These are phyloP conservation scores for Alca torda DNA, from an alignment of 2,797 vertebrate genomes.

Conservation along the genomic window DNA sequence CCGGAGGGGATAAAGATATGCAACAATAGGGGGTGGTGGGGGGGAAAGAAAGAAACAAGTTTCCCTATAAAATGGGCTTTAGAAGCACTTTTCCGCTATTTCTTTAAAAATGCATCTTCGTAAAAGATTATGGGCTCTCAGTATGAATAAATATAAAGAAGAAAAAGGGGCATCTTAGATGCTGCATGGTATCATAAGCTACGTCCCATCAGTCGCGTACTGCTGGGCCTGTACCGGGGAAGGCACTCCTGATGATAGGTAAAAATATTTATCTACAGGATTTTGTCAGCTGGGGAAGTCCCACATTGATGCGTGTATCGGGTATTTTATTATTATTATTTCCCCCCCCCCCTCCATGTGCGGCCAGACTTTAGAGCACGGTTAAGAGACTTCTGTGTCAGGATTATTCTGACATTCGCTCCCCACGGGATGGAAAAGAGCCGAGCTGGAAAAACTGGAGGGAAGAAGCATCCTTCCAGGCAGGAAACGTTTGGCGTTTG, in stretches of 20 bases:
- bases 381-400: not conserved
- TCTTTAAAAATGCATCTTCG: constrained; percentile 15
- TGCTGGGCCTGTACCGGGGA: not conserved
- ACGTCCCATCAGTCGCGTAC: not conserved
- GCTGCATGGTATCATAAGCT: too few relatives aligned
- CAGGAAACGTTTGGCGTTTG: not conserved
- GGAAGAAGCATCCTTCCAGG: not conserved
- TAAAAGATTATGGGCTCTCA: not conserved
- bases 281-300: not conserved
- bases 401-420: constrained; percentile 19
- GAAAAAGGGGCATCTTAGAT: not conserved
- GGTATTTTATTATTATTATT: not conserved
- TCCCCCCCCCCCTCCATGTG: too few relatives aligned
- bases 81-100: not conserved
- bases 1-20: constrained; percentile 24
- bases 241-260: not conserved
- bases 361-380: not conserved
- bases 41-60: not conserved
- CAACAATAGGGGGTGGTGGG: not conserved
- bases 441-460: not conserved
- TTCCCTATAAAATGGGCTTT: constrained; percentile 24
- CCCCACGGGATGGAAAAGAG: not conserved
- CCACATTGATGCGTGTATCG: too few relatives aligned
- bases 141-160: not conserved
- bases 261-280: not conserved